Evolutionary conservation across 2,113 vertebrate genomes (phyloP).

Genomic region (Barnardius zonarius): DNA sequence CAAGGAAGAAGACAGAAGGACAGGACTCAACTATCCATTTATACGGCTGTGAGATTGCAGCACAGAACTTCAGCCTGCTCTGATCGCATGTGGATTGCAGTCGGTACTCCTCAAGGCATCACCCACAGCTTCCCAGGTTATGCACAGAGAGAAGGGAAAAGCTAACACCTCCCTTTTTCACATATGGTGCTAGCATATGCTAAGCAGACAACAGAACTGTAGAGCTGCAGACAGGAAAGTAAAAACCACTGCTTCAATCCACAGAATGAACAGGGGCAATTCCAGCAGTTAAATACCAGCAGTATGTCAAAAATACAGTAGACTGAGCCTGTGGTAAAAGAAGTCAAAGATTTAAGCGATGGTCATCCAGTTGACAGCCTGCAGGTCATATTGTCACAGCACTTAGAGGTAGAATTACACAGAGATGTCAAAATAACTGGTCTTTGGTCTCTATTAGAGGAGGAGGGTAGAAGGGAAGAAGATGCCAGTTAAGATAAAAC

Average conservation of each 20-base stretch:
- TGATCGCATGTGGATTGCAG: not conserved
- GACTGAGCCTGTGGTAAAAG: not conserved
- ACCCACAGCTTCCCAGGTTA: not conserved
- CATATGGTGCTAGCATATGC: conserved; percentile 52
- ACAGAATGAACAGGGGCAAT: not conserved
- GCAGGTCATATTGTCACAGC: not conserved
- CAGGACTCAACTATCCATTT: not conserved
- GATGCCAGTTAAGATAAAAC: not conserved
- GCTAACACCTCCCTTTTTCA: conserved; percentile 29
- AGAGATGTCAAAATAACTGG: not conserved
- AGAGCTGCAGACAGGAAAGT: not conserved
- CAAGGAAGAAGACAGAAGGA: not conserved
- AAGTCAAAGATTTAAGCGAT: not conserved
- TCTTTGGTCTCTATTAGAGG: not conserved
- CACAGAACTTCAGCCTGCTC: not conserved
- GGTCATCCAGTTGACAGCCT: not conserved
- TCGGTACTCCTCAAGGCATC: not conserved
- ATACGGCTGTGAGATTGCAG: not conserved
- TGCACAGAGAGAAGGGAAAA: not conserved
- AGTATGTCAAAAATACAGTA: not conserved
- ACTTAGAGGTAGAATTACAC: not conserved
- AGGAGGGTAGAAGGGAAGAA: not conserved
- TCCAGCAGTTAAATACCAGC: not conserved
- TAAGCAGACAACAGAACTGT: not conserved
- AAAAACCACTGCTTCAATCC: conserved; percentile 4